Evolutionary conservation across 2,797 vertebrate genomes (phyloP), one percentile per base, ranked within the genome.

Genomic region (Hydrocynus forskahlii): DNA sequence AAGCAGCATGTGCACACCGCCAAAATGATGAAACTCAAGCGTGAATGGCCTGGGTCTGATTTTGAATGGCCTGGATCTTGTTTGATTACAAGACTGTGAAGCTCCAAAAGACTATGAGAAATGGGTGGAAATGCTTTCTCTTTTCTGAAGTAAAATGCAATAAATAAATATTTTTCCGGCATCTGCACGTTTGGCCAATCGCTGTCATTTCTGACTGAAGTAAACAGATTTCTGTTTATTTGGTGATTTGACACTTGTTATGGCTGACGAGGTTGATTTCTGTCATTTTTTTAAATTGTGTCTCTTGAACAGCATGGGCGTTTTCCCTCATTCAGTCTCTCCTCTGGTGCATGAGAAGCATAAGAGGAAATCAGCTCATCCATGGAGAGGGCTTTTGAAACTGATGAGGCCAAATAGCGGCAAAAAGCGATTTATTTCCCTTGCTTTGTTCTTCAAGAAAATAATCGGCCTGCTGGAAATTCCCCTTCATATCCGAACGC

Each of bases 401-500:
- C 19, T 45, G 21, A 48, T 75, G 48, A 16, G 52, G 62, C 45
- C 57, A 40, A 7, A 75, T 68, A 52, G 16, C 81, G 50, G 45
- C 68, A 35, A 59, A 23, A 23, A 62, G 7, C 14, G 35, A 29
- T 19, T 66, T 66, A 66, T 66, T 66, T 66, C 40, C 35, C 4
- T 66, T 21, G 29, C 63, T 66, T 66, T 66, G 63, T 66, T 66
- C 63, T 66, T 66, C 29, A 19, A 16, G 35, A 40, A 66, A 66
- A 66, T 19, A 35, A 66, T 40, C 25, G 2, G 29, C 4, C 29
- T 35, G 63, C 40, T 69, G 67, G 67, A 69, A 69, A 48, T 57
- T 35, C 29, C 8, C 38, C 1, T 74, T 60, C 43, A 21, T 64
- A 48, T 60, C 23, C 59, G 12, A 79, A 38, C 8, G n/a, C 55